phyloP scores from a whole-genome alignment of 2,888 invertebrate species.

The Pantelozetes paolii region DNA sequence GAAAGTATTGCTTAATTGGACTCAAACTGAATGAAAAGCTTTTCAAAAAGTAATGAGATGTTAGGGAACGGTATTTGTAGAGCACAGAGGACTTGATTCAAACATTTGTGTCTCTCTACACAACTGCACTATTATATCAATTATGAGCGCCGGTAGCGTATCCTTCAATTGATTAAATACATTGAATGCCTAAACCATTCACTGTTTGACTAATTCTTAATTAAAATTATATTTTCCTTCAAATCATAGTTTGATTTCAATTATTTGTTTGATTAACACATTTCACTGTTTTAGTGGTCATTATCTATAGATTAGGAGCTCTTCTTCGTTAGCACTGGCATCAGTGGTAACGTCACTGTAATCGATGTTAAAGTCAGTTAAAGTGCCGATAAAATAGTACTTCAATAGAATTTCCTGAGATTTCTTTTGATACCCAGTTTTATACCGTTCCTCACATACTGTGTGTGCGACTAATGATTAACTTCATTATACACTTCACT shows the following conservation, averaged over 20 bases:
- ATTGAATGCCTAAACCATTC: too few relatives aligned
- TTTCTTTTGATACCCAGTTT: slow-evolving; percentile 19
- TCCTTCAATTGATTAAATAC: background rate
- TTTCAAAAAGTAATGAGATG: slow-evolving; percentile 13
- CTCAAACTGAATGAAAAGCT: background rate
- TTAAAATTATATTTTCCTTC: too few relatives aligned
- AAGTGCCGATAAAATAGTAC: slow-evolving; percentile 33
- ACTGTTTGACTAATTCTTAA: too few relatives aligned
- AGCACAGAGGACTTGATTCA: slow-evolving; percentile 1
- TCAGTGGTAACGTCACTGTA: slow-evolving; percentile 17
- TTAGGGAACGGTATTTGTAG: background rate
- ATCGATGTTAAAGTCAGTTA: slow-evolving; percentile 1
- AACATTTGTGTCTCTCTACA: background rate
- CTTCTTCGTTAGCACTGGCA: too few relatives aligned
- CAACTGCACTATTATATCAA: background rate
- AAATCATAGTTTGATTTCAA: too few relatives aligned
- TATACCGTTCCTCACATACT: background rate
- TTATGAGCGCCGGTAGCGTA: background rate
- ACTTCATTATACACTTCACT: slow-evolving; percentile 26
- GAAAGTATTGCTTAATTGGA: background rate
- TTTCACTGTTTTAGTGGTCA: too few relatives aligned
- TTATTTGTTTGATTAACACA: too few relatives aligned
- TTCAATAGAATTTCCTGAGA: slow-evolving; percentile 33
- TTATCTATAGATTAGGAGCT: too few relatives aligned
- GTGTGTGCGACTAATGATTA: slow-evolving; percentile 20